Conservation (phyloP, 2,888 invertebrate species). For the Nephrotoma flavescens region DNA sequence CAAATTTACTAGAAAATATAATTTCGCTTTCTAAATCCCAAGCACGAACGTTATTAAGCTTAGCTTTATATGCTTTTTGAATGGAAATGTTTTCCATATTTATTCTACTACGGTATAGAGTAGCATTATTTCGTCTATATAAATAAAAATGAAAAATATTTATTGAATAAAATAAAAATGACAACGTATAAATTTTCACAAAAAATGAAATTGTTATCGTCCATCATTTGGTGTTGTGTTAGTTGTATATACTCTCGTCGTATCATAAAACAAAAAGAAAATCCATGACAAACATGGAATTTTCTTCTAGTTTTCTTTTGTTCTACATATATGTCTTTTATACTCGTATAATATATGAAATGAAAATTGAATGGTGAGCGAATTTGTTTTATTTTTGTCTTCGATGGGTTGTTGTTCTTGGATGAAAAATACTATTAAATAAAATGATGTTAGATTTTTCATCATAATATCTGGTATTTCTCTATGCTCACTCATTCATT, state of each 20-base stretch:
- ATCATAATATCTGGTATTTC: neutral
- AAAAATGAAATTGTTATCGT: neutral
- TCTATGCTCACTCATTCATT: neutral
- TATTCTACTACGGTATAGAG: neutral
- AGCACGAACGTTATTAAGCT: no score
- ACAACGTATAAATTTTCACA: neutral
- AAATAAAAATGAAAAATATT: neutral
- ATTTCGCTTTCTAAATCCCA: no score
- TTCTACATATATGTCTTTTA: neutral
- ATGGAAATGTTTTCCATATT: neutral
- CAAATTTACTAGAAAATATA: no score
- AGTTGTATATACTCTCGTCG: neutral
- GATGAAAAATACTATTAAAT: neutral
- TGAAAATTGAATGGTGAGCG: neutral
- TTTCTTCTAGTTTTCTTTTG: neutral
- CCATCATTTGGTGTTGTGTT: neutral
- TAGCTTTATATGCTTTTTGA: no score
- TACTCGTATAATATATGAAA: neutral
- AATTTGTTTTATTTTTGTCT: neutral
- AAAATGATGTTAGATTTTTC: neutral
- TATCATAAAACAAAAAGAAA: neutral
- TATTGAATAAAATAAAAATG: neutral
- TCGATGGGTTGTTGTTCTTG: neutral
- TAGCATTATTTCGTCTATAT: neutral
- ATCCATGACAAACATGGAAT: neutral